Percentiles rank a stretch among this genome's conserved stretches.
These are phyloP conservation scores for Lagorchestes hirsutus DNA, from an alignment of 2,797 vertebrate species.

Conservation along the genomic window DNA sequence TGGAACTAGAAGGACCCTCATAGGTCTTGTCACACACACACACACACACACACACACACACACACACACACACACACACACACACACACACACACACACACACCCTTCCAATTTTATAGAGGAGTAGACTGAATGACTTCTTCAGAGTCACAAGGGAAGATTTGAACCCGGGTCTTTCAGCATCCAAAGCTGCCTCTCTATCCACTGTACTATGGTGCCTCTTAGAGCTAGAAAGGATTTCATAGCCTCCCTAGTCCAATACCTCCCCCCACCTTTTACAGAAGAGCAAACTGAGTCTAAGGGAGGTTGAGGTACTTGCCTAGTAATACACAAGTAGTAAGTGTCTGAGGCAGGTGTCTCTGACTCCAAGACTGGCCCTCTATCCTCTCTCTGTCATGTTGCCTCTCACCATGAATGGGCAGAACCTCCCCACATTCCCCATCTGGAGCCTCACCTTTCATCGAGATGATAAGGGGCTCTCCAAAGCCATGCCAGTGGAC, in stretches of 20 bases:
- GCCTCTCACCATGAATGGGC: background rate
- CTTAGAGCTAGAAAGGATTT: background rate
- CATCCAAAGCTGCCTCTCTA: background rate
- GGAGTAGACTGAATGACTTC: background rate
- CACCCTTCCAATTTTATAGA: background rate
- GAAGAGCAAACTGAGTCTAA: background rate
- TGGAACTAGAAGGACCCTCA: background rate
- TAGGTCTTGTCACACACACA: background rate
- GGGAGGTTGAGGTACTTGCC: background rate
- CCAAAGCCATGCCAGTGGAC: background rate
- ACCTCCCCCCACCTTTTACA: background rate
- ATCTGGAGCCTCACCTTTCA: background rate
- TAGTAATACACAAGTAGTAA: background rate
- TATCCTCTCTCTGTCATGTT: background rate
- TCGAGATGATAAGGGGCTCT: background rate
- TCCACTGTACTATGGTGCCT: background rate
- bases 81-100: too few relatives aligned
- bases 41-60: too few relatives aligned
- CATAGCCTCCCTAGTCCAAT: background rate
- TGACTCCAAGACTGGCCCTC: background rate
- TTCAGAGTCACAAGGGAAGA: background rate
- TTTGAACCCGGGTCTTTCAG: background rate
- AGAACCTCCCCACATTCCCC: background rate
- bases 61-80: too few relatives aligned
- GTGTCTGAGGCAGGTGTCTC: background rate